phyloP scores from a whole-genome alignment of 2,888 invertebrate species.

The Caenorhabditis doughertyi region DNA sequence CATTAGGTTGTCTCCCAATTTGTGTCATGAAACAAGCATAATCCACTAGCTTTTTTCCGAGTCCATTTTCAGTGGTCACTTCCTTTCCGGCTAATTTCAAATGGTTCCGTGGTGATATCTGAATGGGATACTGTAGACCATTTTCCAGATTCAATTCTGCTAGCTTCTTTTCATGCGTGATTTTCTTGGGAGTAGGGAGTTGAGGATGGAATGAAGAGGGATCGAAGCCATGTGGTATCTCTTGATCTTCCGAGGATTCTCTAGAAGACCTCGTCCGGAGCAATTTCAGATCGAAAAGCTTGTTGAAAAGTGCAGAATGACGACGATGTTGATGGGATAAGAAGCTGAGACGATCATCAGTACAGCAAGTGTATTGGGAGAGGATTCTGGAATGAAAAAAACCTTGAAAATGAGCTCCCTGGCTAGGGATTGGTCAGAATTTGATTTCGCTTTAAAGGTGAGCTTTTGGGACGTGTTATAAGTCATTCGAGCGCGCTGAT shows the following conservation, averaged over 20 bases:
- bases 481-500: too few species aligned
- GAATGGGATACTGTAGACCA: constrained; percentile 51
- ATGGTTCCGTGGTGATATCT: constrained; percentile 28
- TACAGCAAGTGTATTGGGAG: constrained; percentile 53
- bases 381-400: constrained; percentile 43
- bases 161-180: constrained; percentile 66
- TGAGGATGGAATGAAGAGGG: constrained; percentile 58
- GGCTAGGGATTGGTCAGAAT: too few species aligned
- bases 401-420: neutral
- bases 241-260: neutral
- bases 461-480: too few species aligned
- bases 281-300: constrained; percentile 43
- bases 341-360: constrained; percentile 45
- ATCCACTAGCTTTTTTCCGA: constrained; percentile 10
- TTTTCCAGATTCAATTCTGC: constrained; percentile 40
- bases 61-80: constrained; percentile 14
- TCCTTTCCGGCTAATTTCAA: constrained; percentile 33
- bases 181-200: constrained; percentile 43
- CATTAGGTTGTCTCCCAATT: constrained; percentile 55
- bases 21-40: constrained; percentile 46
- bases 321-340: constrained; percentile 63
- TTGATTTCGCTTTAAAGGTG: too few species aligned
- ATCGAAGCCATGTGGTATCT: constrained; percentile 32
- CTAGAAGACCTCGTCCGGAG: neutral
- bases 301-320: constrained; percentile 56